A percentile compares a stretch with the other conserved stretches of the same genome.
These are phyloP conservation scores for Hafferia zeledoni DNA, from an alignment of 2,797 vertebrate species.

Conservation along the genomic window DNA sequence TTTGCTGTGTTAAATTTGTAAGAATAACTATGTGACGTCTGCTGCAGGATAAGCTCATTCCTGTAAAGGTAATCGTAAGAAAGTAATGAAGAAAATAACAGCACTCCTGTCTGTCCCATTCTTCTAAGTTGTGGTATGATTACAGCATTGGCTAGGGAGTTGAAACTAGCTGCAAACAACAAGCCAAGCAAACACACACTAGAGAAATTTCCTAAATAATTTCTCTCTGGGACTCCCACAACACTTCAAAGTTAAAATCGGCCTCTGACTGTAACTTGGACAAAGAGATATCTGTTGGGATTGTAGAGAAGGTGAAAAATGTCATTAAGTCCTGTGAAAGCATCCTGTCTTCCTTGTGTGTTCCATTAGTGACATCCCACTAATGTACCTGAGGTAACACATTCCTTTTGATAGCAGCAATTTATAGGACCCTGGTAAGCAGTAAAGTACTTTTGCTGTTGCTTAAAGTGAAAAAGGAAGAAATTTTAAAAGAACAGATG, in stretches of 20 bases:
- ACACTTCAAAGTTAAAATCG: neutral
- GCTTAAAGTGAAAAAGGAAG: neutral
- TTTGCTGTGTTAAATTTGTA: neutral
- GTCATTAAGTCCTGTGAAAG: neutral
- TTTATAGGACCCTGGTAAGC: neutral
- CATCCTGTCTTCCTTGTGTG: neutral
- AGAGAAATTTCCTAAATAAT: neutral
- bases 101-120: fast-evolving
- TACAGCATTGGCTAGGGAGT: neutral
- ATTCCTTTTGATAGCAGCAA: neutral
- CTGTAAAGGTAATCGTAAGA: neutral
- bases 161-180: neutral
- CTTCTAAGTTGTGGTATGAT: neutral
- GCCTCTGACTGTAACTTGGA: neutral
- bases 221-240: neutral
- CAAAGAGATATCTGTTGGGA: neutral
- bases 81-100: neutral
- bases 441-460: neutral
- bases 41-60: neutral
- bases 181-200: neutral
- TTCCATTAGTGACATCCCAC: neutral
- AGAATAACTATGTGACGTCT: neutral
- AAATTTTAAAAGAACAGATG: neutral
- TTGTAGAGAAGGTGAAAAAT: neutral
- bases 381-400: neutral